Evolutionary conservation across 2,888 invertebrate species (phyloP).

Genomic region (Heliconius ismenius): DNA sequence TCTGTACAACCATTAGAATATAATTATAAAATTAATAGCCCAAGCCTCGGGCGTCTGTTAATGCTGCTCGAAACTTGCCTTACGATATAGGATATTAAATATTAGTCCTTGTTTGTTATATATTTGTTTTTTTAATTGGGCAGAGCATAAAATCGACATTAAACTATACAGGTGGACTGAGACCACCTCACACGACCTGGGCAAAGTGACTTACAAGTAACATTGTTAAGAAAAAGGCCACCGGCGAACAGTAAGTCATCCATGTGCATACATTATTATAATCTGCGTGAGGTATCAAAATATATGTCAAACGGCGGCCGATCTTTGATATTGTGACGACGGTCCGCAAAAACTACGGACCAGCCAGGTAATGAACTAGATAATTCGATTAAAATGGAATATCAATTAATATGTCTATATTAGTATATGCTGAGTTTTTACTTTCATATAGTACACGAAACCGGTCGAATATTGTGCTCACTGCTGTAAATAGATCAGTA

Average conservation of each 20-base stretch:
- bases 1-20: neutral
- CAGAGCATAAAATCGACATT: slow-evolving; percentile 67
- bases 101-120: slow-evolving; percentile 35
- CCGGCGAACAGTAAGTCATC: slow-evolving; percentile 71
- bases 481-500: slow-evolving; percentile 9
- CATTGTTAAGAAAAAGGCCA: slow-evolving; percentile 72
- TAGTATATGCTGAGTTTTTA: slow-evolving; percentile 9
- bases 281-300: slow-evolving; percentile 74
- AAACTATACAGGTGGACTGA: slow-evolving; percentile 63
- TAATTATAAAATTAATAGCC: neutral
- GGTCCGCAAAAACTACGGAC: slow-evolving; percentile 31
- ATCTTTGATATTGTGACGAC: slow-evolving; percentile 65
- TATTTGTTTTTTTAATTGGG: slow-evolving; percentile 41
- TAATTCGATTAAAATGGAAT: slow-evolving; percentile 32
- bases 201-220: slow-evolving; percentile 77
- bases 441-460: slow-evolving; percentile 21
- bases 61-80: neutral
- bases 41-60: slow-evolving; percentile 7
- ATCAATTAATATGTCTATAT: slow-evolving; percentile 30
- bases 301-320: slow-evolving; percentile 73
- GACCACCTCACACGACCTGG: slow-evolving; percentile 70
- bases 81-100: slow-evolving; percentile 24
- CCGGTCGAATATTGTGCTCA: slow-evolving; percentile 14
- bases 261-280: slow-evolving; percentile 75
- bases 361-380: slow-evolving; percentile 42